Conservation (phyloP, 1,140 invertebrate genomes). For the Cyrtorhinus lividipennis region DNA sequence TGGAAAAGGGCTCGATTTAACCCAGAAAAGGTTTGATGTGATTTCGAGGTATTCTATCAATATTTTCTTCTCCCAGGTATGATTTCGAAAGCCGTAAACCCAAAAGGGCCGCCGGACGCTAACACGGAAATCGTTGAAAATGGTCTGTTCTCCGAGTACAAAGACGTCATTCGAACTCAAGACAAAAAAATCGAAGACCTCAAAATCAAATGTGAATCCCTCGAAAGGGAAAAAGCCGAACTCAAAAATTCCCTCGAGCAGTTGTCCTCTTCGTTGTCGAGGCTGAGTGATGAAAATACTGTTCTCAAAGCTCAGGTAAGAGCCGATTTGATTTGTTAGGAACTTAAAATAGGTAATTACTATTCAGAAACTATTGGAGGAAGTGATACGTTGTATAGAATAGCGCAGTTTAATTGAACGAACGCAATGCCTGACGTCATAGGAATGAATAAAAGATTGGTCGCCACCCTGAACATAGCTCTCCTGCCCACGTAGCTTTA, state of each 20-base stretch:
- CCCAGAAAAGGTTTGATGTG: too few relatives aligned
- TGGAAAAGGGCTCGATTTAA: too few relatives aligned
- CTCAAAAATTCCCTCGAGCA: constrained; percentile 47
- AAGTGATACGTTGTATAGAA: too few relatives aligned
- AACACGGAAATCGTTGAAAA: constrained; percentile 30
- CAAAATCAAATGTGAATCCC: constrained; percentile 13
- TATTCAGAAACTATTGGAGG: too few relatives aligned
- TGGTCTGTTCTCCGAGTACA: constrained; percentile 49
- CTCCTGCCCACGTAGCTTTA: too few relatives aligned
- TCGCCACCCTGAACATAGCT: too few relatives aligned
- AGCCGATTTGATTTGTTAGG: background rate
- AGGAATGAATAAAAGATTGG: too few relatives aligned
- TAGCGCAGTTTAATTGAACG: too few relatives aligned
- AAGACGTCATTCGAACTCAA: constrained; percentile 78
- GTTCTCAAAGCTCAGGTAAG: constrained; percentile 58
- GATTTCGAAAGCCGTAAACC: constrained; percentile 42
- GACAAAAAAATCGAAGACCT: constrained; percentile 43
- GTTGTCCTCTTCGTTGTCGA: constrained; percentile 50
- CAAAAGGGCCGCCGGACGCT: constrained; percentile 37
- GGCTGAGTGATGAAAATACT: constrained; percentile 76
- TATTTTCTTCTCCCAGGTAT: constrained; percentile 29
- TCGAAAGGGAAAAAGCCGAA: constrained; percentile 16
- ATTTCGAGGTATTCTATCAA: too few relatives aligned
- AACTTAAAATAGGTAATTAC: too few relatives aligned
- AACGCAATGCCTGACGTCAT: too few relatives aligned